Conservation (phyloP, 2,888 invertebrate genomes). For the Orchesella flavescens region DNA sequence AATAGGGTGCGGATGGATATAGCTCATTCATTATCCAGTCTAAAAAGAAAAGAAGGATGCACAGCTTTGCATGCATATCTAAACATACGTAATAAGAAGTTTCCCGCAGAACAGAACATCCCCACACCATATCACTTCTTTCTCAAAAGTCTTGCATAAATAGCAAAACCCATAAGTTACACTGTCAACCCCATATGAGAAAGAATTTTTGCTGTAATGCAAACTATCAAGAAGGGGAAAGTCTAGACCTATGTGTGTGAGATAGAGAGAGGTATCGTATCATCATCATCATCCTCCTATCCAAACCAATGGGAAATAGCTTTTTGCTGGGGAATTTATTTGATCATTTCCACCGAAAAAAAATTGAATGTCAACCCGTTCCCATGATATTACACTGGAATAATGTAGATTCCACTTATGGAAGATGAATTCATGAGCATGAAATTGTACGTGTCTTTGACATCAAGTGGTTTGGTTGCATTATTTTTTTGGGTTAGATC, state of each 20-base stretch:
- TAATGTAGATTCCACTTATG: conserved; percentile 46
- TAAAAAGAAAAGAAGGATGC: conserved; percentile 47
- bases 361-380: conserved; percentile 57
- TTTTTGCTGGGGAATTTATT: conserved; percentile 56
- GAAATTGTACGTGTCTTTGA: conserved; percentile 8
- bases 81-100: conserved; percentile 45
- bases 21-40: conserved; percentile 47
- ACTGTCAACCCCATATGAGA: conserved; percentile 44
- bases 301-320: conserved; percentile 9
- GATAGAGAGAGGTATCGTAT: background rate
- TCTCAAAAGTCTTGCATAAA: conserved; percentile 32
- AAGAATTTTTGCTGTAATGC: conserved; percentile 9
- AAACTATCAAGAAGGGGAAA: conserved; percentile 28
- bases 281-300: background rate
- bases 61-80: conserved; percentile 56
- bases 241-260: background rate
- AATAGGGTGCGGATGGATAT: conserved; percentile 51
- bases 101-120: conserved; percentile 47
- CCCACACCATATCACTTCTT: conserved; percentile 14
- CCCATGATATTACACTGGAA: conserved; percentile 29
- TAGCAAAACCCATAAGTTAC: conserved; percentile 33
- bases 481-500: too few species aligned
- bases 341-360: conserved; percentile 45
- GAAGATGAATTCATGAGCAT: conserved; percentile 39
- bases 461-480: background rate